Evolutionary conservation across 2,888 invertebrate species (phyloP).

Genomic region (Ormyrus labotus): DNA sequence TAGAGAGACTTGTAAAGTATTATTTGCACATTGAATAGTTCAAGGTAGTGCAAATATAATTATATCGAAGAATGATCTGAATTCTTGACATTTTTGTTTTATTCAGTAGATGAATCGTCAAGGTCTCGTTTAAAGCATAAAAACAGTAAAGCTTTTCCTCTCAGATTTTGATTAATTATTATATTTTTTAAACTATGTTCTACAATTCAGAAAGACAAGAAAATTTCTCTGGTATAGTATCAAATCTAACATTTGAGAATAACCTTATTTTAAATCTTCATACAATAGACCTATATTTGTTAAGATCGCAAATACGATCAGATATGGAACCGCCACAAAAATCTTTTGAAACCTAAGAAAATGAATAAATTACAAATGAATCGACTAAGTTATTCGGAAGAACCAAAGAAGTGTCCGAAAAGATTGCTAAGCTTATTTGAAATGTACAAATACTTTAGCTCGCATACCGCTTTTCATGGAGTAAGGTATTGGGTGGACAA

Average conservation of each 20-base stretch:
- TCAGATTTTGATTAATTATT: background rate
- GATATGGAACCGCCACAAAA: background rate
- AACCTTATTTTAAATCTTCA: background rate
- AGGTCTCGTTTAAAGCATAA: background rate
- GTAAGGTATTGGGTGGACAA: constrained; percentile 51
- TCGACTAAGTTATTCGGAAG: background rate
- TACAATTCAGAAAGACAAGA: too few relatives aligned
- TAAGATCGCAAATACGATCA: background rate
- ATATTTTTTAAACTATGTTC: background rate
- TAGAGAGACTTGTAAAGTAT: too few relatives aligned
- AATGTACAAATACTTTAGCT: constrained; percentile 16
- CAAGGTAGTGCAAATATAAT: too few relatives aligned
- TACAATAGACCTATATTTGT: background rate
- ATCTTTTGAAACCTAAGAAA: constrained; percentile 1
- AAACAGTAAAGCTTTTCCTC: background rate
- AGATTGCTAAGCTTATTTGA: constrained; percentile 2
- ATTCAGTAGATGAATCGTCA: too few relatives aligned
- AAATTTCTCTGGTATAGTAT: background rate
- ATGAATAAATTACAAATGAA: background rate
- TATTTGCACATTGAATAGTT: too few relatives aligned
- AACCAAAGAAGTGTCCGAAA: background rate
- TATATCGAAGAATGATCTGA: too few relatives aligned
- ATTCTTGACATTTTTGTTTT: too few relatives aligned
- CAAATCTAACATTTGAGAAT: background rate
- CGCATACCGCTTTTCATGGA: constrained; percentile 54